These are phyloP conservation scores for Pandemis heparana DNA, from an alignment of 2,888 invertebrate species.

Conservation along the genomic window DNA sequence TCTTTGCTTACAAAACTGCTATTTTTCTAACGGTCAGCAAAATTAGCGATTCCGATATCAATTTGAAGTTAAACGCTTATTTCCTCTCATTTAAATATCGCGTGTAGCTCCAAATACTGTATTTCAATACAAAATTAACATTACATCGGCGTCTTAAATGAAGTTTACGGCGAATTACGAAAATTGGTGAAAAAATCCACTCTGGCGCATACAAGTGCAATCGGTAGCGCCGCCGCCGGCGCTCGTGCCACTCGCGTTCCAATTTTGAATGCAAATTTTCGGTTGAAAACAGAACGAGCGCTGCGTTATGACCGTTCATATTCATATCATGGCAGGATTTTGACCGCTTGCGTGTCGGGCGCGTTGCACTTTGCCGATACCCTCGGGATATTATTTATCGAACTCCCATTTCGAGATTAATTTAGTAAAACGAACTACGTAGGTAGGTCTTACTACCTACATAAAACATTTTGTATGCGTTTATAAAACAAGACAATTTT, in stretches of 20 bases:
- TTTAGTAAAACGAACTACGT: conserved; percentile 25
- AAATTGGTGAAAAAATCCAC: conserved; percentile 57
- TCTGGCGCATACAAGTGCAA: conserved; percentile 57
- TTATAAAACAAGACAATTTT: not conserved
- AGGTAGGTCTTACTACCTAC: conserved; percentile 7
- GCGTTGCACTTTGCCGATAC: conserved; percentile 64
- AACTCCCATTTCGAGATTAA: conserved; percentile 50
- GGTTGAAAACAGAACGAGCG: conserved; percentile 62
- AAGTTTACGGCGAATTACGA: conserved; percentile 62
- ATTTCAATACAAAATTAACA: conserved; percentile 50
- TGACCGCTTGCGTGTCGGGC: conserved; percentile 69
- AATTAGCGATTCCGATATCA: conserved; percentile 35
- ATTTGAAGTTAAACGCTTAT: conserved; percentile 52
- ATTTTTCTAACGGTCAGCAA: not conserved
- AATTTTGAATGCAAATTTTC: conserved; percentile 81
- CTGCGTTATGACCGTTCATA: conserved; percentile 55
- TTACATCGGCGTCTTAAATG: conserved; percentile 53
- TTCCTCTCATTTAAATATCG: conserved; percentile 57
- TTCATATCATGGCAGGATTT: conserved; percentile 60
- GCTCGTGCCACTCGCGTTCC: conserved; percentile 79
- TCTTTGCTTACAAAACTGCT: too few species aligned
- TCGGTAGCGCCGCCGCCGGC: conserved; percentile 79
- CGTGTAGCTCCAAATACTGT: conserved; percentile 48
- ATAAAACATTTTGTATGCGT: conserved; percentile 8
- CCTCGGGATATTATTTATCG: conserved; percentile 57